A percentile compares a stretch with the other conserved stretches of the same genome.
Evolutionary conservation across 2,888 invertebrate species (phyloP).

Genomic region (Acanthosepion pharaonis): DNA sequence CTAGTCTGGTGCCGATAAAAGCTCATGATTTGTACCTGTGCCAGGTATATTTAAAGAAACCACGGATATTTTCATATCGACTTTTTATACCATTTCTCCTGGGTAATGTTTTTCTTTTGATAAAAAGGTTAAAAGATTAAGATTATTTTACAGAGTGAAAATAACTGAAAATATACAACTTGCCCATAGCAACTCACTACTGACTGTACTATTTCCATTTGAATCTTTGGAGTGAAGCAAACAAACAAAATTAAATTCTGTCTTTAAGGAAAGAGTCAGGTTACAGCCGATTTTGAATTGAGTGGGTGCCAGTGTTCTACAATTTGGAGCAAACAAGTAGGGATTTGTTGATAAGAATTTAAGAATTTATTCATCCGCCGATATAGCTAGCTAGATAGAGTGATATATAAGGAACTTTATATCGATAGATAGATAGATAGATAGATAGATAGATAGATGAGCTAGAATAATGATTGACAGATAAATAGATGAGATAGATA

Average conservation of each 20-base stretch:
- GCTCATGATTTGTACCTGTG: too few relatives aligned
- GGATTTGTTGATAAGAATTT: not conserved
- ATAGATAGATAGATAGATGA: not conserved
- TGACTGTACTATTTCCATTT: not conserved
- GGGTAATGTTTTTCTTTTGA: not conserved
- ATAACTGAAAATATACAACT: not conserved
- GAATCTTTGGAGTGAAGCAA: not conserved
- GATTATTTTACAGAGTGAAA: not conserved
- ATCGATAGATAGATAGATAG: not conserved
- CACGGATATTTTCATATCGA: not conserved
- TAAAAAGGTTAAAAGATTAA: not conserved
- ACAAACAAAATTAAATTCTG: not conserved
- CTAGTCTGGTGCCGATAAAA: too few relatives aligned
- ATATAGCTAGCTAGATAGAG: not conserved
- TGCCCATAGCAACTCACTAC: not conserved
- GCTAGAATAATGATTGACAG: not conserved
- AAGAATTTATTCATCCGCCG: not conserved
- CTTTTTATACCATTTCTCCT: not conserved
- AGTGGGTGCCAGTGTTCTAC: not conserved
- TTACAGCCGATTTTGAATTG: not conserved
- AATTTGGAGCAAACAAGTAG: not conserved
- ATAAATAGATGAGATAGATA: not conserved
- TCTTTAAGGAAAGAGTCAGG: not conserved
- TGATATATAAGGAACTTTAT: not conserved
- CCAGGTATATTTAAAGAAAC: not conserved